Base-by-base conservation (phyloP, 2,113 vertebrate genomes). In the Pangasianodon gigas region DNA sequence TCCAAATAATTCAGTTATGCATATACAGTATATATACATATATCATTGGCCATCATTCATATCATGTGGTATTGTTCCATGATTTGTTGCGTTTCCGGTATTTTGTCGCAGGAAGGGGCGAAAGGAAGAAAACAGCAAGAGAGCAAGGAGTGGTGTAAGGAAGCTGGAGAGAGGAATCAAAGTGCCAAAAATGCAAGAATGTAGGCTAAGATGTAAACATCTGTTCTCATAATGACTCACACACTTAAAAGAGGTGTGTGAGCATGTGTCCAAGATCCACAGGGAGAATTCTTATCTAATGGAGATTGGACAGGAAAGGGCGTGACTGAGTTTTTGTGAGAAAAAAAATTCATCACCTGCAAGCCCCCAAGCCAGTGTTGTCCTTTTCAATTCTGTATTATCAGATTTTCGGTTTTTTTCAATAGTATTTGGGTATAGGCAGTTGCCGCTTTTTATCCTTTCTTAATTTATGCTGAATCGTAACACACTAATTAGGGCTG, bases 281-380 rank as follows among this genome's bases (percentile, higher is more conserved):
- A 65, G 89, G 93, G 93, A 90, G 92, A 90, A 86, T 90, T 92
- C 93, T 95, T 95, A 96, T 96, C 96, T 92, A 91, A 89, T 87
- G 89, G 85, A 93, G 89, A 89, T 93, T 91, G 91, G 83, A 87
- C 94, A 95, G 95, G 94, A 96, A 95, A 95, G 95, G 95, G 94
- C 93, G 94, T 95, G 94, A 86, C 86, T 71, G 92, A 94, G 94
- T 94, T 92, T 71, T 89, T 89, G 93, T 90, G 87, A 92, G 92
- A 90, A 65, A 90, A 92, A 52, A 86, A 13, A 60, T 21, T 51
- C 1, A 24, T 60, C 16, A 84, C 82, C 56, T 84, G 82, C 9
- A 58, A 83, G 24, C 32, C 21, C 32, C 19, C 5, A 60, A 13
- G 32, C 54, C 32, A 26, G 19, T 26, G 51, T 26, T 44, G 82